Evolutionary conservation across 2,888 invertebrate genomes (phyloP), one percentile per base, ranked within the genome.

Genomic region (Drosophila fulvimacula): DNA sequence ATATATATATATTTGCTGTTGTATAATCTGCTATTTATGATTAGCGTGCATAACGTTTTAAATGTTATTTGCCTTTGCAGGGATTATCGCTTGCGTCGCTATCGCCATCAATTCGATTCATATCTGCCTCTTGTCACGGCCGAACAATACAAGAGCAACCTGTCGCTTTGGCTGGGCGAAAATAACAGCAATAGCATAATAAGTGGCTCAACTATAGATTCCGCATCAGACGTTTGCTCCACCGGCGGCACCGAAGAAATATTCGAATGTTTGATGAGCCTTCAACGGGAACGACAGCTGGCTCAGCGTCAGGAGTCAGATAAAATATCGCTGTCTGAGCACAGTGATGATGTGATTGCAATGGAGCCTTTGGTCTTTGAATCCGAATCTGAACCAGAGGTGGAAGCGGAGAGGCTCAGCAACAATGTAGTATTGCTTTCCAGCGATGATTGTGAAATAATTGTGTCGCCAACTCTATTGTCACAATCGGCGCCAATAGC

Each of bases 331-430:
- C 38, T 77, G 7, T 73, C 76, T 3, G 88, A 91, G 34, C 69
- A 73, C 9, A 88, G 88, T 6, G 91, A 92, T 27, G 91, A 91
- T 17, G 74, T 79, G 0, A 63, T 88, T 32, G 79, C 84, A 15
- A 92, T 92, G 92, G 91, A 92, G 3, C 92, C 92, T 0, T 72
- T 92, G 51, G 11, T 92, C 5, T 88, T 92, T 24, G 88, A 88
- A 68, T 91, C 92, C 0, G 92, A 92, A 34, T 82, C 91, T 0
- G 91, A 91, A 6, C 69, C 75, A 5, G 87, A 88, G 3, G 41
- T 48, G 21, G 55, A 41, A 3, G 6, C 21, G 15, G 15, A 30
- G 4, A 13, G 5, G 13, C 2, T 24, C 17, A 34, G 3, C 39
- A 17, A 10, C 5, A 69, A 70, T 17, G 57, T 88, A 1, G 48